Evolutionary conservation across 2,888 invertebrate genomes (phyloP), one percentile per base, ranked within the genome.

Genomic region (Ditula angustiorana): DNA sequence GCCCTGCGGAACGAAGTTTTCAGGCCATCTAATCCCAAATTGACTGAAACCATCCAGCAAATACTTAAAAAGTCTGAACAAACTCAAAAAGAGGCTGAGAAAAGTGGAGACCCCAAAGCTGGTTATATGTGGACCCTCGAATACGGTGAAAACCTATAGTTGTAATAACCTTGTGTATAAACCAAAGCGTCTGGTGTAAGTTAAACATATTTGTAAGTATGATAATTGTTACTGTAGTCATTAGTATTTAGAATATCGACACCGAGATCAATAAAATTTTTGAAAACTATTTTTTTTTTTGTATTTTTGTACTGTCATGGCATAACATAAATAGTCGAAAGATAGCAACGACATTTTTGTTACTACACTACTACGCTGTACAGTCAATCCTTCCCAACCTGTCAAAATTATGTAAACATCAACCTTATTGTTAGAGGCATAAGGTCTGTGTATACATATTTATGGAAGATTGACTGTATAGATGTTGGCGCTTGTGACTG

Each of bases 51-150:
- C 30, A 74, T 93, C 13, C 78, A 87, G 69, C 82, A 82, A 49
- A 83, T 92, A 66, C 74, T 91, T n/a, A 87, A 91, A 71, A 87
- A 88, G 71, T 86, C 89, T 44, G 82, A 88, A 71, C 77, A 86
- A 61, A 82, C 87, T 61, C 81, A 87, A 56, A 81, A 87, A 70
- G 81, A 90, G 74, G 88, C 88, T 11, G 86, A 82, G 60, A 83
- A 87, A 69, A 87, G 89, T 67, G 85, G 84, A 4, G 91, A 93
- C 72, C 88, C 90, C 5, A 88, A 89, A 41, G 93, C 93, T 61
- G 90, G 86, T 33, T 93, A 93, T 69, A 87, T 88, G 81, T 94
- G 94, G 94, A 90, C 92, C 11, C 78, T 94, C 41, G 92, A 94
- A 78, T 94, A 94, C 76, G 88, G 87, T 59, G 86, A 90, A 74